Conservation (phyloP, 1,140 invertebrate genomes). For the Drosophila baimaii region DNA sequence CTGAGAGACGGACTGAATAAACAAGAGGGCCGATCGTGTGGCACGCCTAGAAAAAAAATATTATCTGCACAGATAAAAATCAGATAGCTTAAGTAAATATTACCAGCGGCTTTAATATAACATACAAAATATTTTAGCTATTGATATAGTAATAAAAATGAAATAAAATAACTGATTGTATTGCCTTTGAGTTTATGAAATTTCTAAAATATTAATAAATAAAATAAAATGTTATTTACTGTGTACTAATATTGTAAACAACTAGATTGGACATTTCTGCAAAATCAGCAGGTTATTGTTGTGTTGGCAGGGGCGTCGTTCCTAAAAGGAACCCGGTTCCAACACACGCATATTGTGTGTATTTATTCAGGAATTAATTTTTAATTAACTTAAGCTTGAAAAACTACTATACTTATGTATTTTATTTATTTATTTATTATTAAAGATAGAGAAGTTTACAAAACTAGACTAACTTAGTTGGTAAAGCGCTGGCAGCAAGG, state of each 20-base stretch:
- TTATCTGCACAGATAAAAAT: slow-evolving; percentile 22
- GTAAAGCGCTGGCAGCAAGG: too few species aligned
- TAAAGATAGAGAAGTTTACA: too few species aligned
- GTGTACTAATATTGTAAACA: slow-evolving; percentile 11
- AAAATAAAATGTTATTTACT: background rate
- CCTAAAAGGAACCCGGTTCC: background rate
- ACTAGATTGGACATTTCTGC: slow-evolving; percentile 13
- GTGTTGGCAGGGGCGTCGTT: background rate
- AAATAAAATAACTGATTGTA: too few species aligned
- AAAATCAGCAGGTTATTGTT: background rate
- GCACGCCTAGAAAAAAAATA: slow-evolving; percentile 22
- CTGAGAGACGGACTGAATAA: background rate
- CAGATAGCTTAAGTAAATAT: background rate
- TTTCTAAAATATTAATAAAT: background rate
- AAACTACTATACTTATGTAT: too few species aligned
- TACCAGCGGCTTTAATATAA: too few species aligned
- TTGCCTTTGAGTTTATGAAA: rapidly evolving
- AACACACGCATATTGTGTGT: too few species aligned
- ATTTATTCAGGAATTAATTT: too few species aligned
- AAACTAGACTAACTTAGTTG: too few species aligned
- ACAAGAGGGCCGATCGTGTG: slow-evolving; percentile 10
- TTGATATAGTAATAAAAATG: background rate
- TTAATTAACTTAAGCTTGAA: too few species aligned
- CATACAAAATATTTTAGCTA: too few species aligned
- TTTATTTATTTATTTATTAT: too few species aligned